Evolutionary conservation across 2,113 vertebrate species (phyloP).

Genomic region (Lampris incognitus): DNA sequence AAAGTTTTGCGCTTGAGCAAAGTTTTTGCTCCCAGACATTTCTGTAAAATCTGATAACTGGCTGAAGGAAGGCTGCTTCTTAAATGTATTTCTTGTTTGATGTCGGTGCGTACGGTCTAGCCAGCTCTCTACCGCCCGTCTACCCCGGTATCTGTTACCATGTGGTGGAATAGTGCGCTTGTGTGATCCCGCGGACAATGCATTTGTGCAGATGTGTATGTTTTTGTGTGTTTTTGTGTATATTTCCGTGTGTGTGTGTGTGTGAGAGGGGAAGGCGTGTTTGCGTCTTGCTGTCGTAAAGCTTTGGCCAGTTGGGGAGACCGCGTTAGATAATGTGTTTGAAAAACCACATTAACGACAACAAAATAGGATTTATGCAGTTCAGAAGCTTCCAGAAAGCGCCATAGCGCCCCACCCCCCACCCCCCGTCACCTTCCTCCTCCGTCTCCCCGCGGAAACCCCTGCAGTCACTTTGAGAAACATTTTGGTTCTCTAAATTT

Average conservation of each 20-base stretch:
- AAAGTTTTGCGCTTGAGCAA: no score
- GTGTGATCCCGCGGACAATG: no score
- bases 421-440: background rate
- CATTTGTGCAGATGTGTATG: background rate
- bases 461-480: background rate
- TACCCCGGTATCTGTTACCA: no score
- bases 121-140: no score
- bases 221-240: background rate
- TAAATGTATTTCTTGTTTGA: no score
- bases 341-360: constrained; percentile 22
- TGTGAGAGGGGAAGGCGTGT: constrained; percentile 17
- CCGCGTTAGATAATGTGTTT: constrained; percentile 41
- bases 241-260: constrained; percentile 26
- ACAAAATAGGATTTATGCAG: constrained; percentile 27
- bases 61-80: no score
- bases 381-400: constrained; percentile 25
- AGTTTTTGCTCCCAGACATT: no score
- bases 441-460: background rate
- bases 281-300: constrained; percentile 18
- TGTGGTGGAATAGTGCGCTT: no score
- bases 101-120: no score
- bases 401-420: background rate
- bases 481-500: no score
- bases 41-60: no score
- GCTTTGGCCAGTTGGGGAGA: constrained; percentile 37